Conservation (phyloP, 2,113 vertebrate species). For the Melanerpes formicivorus region DNA sequence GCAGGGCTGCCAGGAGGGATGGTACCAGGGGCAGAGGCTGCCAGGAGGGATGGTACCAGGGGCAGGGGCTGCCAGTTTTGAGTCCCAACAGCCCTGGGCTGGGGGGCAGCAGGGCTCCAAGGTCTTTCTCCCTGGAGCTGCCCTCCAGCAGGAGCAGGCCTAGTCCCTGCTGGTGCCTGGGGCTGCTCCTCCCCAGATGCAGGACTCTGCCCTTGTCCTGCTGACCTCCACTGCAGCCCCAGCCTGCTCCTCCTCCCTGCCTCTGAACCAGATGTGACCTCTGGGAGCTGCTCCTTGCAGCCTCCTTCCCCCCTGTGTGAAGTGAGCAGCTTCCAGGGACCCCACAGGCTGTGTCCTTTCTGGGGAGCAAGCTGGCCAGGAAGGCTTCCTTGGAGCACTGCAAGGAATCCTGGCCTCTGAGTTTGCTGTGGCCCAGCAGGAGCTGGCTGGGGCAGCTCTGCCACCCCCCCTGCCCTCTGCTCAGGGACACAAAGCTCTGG, state of each 20-base stretch:
- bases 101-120: neutral
- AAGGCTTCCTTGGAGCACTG: neutral
- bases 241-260: neutral
- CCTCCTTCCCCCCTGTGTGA: neutral
- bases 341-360: neutral
- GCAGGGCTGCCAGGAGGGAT: no score
- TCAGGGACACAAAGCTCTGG: neutral
- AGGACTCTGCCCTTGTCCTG: no score
- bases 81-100: neutral
- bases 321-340: neutral
- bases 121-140: no score
- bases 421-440: neutral
- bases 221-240: no score
- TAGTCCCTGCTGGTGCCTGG: no score
- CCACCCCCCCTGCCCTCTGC: neutral
- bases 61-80: neutral
- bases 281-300: neutral
- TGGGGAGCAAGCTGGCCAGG: neutral
- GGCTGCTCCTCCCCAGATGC: no score
- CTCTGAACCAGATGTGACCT: neutral
- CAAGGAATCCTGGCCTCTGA: neutral
- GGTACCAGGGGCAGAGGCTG: neutral
- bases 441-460: neutral
- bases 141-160: no score
- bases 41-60: neutral